A percentile compares a stretch with the other conserved stretches of the same genome.
Evolutionary conservation across 1,140 invertebrate genomes (phyloP).

Genomic region (Pentalonia nigronervosa): DNA sequence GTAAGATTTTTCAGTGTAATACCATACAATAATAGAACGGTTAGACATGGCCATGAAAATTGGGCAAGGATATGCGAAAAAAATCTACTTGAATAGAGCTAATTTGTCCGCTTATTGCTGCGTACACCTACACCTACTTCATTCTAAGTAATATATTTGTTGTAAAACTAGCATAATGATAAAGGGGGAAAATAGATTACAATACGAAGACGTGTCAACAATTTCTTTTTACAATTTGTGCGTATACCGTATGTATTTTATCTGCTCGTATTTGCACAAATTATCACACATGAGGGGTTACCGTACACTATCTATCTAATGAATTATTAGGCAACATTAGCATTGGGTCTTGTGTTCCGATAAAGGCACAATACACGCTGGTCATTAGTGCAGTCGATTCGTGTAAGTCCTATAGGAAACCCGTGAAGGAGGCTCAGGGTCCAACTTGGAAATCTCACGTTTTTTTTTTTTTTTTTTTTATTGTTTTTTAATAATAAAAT

Average conservation of each 20-base stretch:
- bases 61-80: not conserved
- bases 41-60: not conserved
- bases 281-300: constrained; percentile 47
- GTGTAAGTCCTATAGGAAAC: not conserved
- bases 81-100: constrained; percentile 12
- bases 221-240: constrained; percentile 20
- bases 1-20: not conserved
- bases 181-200: constrained; percentile 15
- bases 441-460: not conserved
- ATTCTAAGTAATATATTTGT: not conserved
- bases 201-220: constrained; percentile 14
- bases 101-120: not conserved
- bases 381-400: constrained; percentile 52
- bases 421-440: not conserved
- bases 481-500: not conserved
- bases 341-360: constrained; percentile 37
- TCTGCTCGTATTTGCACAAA: constrained; percentile 55
- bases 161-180: not conserved
- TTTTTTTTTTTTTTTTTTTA: not conserved
- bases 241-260: constrained; percentile 33
- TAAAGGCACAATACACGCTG: constrained; percentile 38
- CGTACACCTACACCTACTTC: not conserved
- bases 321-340: constrained; percentile 57
- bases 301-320: constrained; percentile 53
- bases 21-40: not conserved